These are phyloP conservation scores for Chrysocyon brachyurus DNA, from an alignment of 2,797 vertebrate species.

Conservation along the genomic window DNA sequence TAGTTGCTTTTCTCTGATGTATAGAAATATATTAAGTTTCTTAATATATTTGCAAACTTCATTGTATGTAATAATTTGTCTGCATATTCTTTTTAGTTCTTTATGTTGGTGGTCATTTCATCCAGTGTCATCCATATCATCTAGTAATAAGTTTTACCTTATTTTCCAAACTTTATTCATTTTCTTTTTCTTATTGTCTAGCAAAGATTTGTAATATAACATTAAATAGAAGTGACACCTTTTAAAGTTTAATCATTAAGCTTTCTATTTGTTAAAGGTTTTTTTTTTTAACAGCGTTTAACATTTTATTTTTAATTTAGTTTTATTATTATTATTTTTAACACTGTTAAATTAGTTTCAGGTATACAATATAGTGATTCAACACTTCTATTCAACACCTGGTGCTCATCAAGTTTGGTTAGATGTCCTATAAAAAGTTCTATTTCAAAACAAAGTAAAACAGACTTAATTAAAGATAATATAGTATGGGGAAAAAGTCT, in stretches of 20 bases:
- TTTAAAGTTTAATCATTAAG: slow-evolving; percentile 17
- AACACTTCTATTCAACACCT: neutral
- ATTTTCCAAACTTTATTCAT: neutral
- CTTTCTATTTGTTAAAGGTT: slow-evolving; percentile 15
- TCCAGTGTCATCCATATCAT: neutral
- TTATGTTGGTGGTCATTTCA: neutral
- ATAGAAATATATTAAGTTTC: slow-evolving; percentile 10
- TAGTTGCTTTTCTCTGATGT: slow-evolving; percentile 1
- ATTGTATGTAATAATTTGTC: neutral
- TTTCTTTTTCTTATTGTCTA: neutral
- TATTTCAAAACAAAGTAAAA: neutral
- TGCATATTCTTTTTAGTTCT: neutral
- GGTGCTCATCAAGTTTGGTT: neutral
- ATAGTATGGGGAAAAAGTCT: neutral
- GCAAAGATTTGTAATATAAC: neutral
- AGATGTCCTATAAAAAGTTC: neutral
- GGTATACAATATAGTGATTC: neutral
- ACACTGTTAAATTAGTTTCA: neutral
- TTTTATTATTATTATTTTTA: neutral
- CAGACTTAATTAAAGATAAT: neutral
- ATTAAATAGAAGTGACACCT: neutral
- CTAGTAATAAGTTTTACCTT: neutral
- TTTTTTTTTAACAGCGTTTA: neutral
- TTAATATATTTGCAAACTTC: neutral
- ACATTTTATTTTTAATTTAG: neutral